Conservation (phyloP, 2,113 vertebrate genomes). For the Tringa solitaria region DNA sequence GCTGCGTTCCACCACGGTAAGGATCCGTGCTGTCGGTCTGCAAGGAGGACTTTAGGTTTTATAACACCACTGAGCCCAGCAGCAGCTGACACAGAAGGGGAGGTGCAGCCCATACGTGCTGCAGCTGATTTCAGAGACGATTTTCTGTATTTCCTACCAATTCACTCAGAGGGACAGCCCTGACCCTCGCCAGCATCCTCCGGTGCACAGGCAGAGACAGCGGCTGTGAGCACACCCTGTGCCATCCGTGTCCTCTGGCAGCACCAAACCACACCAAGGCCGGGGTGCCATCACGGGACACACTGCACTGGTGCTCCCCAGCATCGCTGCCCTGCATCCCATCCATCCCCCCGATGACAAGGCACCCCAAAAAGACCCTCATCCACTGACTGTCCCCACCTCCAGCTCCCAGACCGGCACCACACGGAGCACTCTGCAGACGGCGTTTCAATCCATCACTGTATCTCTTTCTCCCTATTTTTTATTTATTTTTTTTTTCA, state of each 20-base stretch:
- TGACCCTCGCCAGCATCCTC: not conserved
- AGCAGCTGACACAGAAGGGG: not conserved
- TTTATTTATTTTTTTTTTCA: not conserved
- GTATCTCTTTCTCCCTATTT: not conserved
- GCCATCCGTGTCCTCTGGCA: not conserved
- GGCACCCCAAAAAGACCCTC: not conserved
- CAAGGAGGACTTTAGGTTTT: not conserved
- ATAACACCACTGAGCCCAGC: not conserved
- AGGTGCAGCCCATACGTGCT: not conserved
- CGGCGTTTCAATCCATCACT: not conserved
- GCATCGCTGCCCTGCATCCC: not conserved
- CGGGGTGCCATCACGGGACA: accelerated
- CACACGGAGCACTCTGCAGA: not conserved
- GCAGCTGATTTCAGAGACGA: not conserved
- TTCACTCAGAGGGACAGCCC: not conserved
- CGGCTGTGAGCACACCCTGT: not conserved
- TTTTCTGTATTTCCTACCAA: not conserved
- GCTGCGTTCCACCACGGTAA: not conserved
- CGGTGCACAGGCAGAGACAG: not conserved
- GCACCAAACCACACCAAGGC: not conserved
- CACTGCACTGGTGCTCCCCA: accelerated
- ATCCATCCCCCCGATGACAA: accelerated
- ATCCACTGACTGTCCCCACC: accelerated
- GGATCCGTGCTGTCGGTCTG: not conserved
- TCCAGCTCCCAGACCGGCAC: not conserved